A percentile compares a stretch with the other conserved stretches of the same genome.
These are phyloP conservation scores for Naso thynnoides DNA, from an alignment of 2,797 vertebrate genomes.

Conservation along the genomic window DNA sequence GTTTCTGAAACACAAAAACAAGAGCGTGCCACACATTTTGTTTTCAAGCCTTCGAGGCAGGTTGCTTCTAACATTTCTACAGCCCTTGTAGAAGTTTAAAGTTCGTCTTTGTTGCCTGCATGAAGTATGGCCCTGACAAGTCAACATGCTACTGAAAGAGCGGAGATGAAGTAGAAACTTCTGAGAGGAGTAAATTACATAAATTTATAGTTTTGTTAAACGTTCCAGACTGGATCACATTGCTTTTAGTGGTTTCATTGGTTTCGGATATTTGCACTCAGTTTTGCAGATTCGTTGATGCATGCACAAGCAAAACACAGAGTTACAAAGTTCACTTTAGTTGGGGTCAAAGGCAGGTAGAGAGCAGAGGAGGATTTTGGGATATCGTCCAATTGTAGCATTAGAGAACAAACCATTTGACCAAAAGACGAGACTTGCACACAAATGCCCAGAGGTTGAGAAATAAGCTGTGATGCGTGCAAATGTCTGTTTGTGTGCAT, in stretches of 20 bases:
- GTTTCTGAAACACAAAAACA: conserved; percentile 81
- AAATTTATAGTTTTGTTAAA: conserved; percentile 26
- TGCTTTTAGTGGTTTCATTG: conserved; percentile 34
- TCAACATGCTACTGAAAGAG: conserved; percentile 29
- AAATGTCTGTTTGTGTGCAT: conserved; percentile 62
- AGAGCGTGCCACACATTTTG: conserved; percentile 76
- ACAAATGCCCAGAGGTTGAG: conserved; percentile 49
- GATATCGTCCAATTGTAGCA: conserved; percentile 69
- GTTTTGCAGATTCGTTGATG: conserved; percentile 52
- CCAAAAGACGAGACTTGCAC: conserved; percentile 50
- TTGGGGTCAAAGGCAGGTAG: conserved; percentile 80
- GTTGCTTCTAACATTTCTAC: conserved; percentile 58
- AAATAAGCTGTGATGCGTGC: conserved; percentile 55
- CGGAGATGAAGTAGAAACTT: conserved; percentile 13
- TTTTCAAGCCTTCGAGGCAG: conserved; percentile 73
- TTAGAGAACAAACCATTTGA: conserved; percentile 70
- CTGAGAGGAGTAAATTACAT: conserved; percentile 39
- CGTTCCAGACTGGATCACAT: conserved; percentile 37
- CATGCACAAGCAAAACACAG: conserved; percentile 44
- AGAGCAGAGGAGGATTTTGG: conserved; percentile 56
- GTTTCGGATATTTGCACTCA: conserved; percentile 43
- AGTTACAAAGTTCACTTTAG: conserved; percentile 53
- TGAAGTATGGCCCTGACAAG: conserved; percentile 41
- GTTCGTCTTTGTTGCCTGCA: conserved; percentile 57
- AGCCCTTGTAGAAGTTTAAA: conserved; percentile 57